Evolutionary conservation across 2,888 invertebrate genomes (phyloP).

Genomic region (Poecilobothrus nobilitatus): DNA sequence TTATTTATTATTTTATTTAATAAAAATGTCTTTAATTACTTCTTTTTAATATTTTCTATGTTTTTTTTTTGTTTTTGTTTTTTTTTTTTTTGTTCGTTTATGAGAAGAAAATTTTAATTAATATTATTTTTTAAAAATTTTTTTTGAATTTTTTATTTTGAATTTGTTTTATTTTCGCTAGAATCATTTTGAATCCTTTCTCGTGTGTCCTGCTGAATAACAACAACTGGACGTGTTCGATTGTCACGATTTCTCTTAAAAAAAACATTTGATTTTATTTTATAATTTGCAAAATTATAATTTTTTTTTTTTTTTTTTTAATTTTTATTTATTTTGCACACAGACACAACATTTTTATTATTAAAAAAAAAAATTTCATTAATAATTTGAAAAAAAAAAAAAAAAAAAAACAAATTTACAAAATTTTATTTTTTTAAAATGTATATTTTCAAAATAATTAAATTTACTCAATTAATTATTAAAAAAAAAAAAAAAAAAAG

Average conservation of each 20-base stretch:
- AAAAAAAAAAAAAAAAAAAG: background rate
- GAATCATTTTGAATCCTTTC: constrained; percentile 16
- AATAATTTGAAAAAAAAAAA: no score
- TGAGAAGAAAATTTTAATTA: constrained; percentile 21
- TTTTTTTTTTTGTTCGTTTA: constrained; percentile 20
- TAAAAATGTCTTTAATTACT: no score
- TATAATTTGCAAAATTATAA: background rate
- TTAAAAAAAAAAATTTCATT: background rate
- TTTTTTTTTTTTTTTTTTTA: constrained; percentile 24
- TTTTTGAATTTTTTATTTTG: background rate
- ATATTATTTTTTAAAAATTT: constrained; percentile 13
- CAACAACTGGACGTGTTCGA: constrained; percentile 16
- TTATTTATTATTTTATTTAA: no score
- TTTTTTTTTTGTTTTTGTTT: constrained; percentile 22
- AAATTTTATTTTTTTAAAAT: background rate
- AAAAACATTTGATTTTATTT: background rate
- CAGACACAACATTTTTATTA: background rate
- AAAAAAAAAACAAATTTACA: no score
- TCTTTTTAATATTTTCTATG: no score
- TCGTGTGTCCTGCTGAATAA: constrained; percentile 19
- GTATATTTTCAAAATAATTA: background rate
- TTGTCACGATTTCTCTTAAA: background rate
- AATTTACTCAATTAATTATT: background rate
- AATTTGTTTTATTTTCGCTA: constrained; percentile 10
- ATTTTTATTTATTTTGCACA: constrained; percentile 21